Evolutionary conservation across 1,140 invertebrate species (phyloP).

Genomic region (Vollenhovia emeryi): DNA sequence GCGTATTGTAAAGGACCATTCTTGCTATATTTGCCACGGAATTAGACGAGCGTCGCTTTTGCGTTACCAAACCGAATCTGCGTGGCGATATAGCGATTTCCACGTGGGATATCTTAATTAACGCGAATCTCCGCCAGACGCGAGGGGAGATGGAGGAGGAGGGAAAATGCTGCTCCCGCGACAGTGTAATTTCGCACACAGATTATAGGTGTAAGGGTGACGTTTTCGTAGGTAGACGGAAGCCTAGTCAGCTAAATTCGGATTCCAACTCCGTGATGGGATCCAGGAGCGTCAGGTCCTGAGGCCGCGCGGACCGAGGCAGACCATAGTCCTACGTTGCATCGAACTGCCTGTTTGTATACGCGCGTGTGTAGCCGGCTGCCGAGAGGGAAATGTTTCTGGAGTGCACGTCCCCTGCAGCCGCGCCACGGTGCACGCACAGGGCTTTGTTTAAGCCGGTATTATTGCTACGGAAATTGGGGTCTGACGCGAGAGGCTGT

Average conservation of each 20-base stretch:
- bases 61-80: background rate
- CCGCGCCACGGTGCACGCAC: constrained; percentile 38
- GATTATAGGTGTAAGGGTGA: constrained; percentile 34
- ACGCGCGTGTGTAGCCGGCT: constrained; percentile 36
- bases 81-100: background rate
- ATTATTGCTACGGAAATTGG: constrained; percentile 69
- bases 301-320: background rate
- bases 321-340: constrained; percentile 41
- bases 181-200: constrained; percentile 35
- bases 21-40: background rate
- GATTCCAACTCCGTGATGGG: constrained; percentile 23
- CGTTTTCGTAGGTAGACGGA: constrained; percentile 9
- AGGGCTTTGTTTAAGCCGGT: constrained; percentile 59
- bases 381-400: constrained; percentile 35
- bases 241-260: constrained; percentile 41
- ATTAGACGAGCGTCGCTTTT: background rate
- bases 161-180: background rate
- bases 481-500: constrained; percentile 46
- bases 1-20: too few species aligned
- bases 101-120: constrained; percentile 5
- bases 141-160: background rate
- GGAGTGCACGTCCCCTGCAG: constrained; percentile 52
- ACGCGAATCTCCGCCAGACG: background rate
- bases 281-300: background rate
- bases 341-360: constrained; percentile 47